Percentiles rank a stretch among this genome's conserved stretches.
Conservation (phyloP, 2,888 invertebrate genomes). For the Hemistola chrysoprasaria region DNA sequence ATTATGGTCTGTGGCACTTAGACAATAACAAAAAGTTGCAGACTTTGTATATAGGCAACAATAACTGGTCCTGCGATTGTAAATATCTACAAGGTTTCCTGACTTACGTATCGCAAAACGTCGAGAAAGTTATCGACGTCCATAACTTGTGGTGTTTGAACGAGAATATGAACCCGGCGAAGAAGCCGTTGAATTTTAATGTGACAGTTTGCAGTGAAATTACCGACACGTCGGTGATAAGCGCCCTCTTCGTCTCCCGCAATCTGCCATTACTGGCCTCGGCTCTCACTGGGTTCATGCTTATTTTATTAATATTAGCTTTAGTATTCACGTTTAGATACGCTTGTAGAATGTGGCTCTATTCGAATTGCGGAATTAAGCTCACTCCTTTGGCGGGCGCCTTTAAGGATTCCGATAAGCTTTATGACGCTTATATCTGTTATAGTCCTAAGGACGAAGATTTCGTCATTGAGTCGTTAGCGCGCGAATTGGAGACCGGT, state of each 20-base stretch:
- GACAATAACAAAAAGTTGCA: conserved; percentile 86
- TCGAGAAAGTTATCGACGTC: conserved; percentile 88
- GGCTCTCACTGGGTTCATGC: conserved; percentile 88
- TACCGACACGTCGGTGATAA: conserved; percentile 89
- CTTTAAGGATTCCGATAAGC: conserved; percentile 91
- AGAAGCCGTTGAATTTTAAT: conserved; percentile 90
- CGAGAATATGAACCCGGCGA: conserved; percentile 85
- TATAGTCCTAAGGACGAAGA: conserved; percentile 96
- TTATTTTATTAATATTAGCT: conserved; percentile 89
- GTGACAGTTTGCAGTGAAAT: conserved; percentile 93
- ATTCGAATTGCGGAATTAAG: conserved; percentile 92
- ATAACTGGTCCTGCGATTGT: conserved; percentile 95
- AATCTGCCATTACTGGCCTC: conserved; percentile 92
- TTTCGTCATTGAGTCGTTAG: conserved; percentile 92
- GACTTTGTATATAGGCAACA: conserved; percentile 89
- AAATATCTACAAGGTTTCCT: conserved; percentile 92
- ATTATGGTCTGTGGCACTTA: conserved; percentile 91
- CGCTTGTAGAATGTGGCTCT: conserved; percentile 93
- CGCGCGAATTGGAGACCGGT: conserved; percentile 92
- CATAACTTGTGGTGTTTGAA: conserved; percentile 90
- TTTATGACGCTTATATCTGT: conserved; percentile 96
- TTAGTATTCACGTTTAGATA: conserved; percentile 93
- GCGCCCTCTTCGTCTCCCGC: conserved; percentile 90
- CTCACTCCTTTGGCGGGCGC: conserved; percentile 87
- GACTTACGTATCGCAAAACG: conserved; percentile 90